Base-by-base conservation (phyloP, 53 echinoderm and acorn worm species). In the Astropecten irregularis region DNA sequence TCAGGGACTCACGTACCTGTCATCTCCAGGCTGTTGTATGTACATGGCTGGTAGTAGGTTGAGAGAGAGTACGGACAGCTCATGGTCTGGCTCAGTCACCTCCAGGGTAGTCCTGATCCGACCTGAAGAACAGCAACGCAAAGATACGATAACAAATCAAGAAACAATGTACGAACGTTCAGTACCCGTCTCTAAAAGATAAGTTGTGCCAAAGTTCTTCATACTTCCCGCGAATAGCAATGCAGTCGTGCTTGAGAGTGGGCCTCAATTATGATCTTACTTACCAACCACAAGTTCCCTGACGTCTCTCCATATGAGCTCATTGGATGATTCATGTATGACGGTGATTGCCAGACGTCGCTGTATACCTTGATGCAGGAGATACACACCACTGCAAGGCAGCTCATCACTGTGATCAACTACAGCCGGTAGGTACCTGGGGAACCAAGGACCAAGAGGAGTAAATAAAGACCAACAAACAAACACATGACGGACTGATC, bases 21-120 rank as follows among this genome's bases (percentile, higher is more conserved):
- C 97, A 83, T 96, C 97, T 21, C 92, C 94, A 21, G 93, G 94
- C 40, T 92, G 88, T 49, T 84, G 88, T 48, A 86, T 81, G 82
- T 91, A 92, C 69, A 89, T 92, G 22, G 92, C 88, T 21, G 97
- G 94, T 47, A 96, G 92, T 1, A 96, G 91, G 47, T 90, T 94
- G 37, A 96, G 74, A 4, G 97, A 96, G 0, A 96, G 85, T 0
- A 96, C 93, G 3, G 97, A 89, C 37, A 87, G 69, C 55, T 96
- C 97, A 86, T 89, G 76, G 67, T 96, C 97, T 14, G 97, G 94
- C 47, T 96, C 97, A 9, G 89, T 96, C n/a, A 96, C 97, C 36
- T 96, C 97, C 11, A 96, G 76, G 9, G 91, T 94, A 37, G 94
- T 96, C 50, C 97, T 71, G 63, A 96, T 94, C n/a, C 97, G 94